Evolutionary conservation across 2,113 vertebrate species (phyloP).

Genomic region (Ictalurus punctatus): DNA sequence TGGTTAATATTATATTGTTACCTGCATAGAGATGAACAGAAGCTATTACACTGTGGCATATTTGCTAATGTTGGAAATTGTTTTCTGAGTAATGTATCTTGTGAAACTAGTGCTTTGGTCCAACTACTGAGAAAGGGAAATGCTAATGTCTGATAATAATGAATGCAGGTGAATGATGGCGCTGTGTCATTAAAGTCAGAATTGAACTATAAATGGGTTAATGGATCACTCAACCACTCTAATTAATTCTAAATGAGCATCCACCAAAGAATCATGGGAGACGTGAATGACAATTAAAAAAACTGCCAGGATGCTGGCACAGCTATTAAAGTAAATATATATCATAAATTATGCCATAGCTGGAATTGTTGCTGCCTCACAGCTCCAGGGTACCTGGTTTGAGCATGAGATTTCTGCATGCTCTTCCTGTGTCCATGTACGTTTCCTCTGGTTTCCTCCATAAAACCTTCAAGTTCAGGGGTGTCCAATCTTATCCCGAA

Average conservation of each 20-base stretch:
- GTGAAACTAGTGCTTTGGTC: not conserved
- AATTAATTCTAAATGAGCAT: conserved; percentile 29
- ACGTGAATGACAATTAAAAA: conserved; percentile 39
- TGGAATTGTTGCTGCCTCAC: not conserved
- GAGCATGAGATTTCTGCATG: not conserved
- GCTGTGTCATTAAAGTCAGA: conserved; percentile 23
- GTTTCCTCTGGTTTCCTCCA: not conserved
- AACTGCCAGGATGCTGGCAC: conserved; percentile 41
- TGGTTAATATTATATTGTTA: not conserved
- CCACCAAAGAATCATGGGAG: conserved; percentile 19
- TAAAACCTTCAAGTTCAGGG: not conserved
- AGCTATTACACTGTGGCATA: not conserved
- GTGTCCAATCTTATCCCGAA: no score
- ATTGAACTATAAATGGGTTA: conserved; percentile 32
- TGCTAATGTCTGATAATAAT: not conserved
- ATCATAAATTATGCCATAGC: not conserved
- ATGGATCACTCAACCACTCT: conserved; percentile 36
- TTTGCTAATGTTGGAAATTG: not conserved
- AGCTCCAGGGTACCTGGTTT: not conserved
- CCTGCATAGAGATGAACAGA: not conserved
- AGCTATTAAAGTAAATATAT: conserved; percentile 29
- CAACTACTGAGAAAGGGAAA: not conserved
- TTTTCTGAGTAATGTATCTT: not conserved
- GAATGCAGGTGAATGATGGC: not conserved
- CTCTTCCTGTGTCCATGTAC: not conserved